Base-by-base conservation (phyloP, 1,140 invertebrate genomes). In the Ceratina calcarata region DNA sequence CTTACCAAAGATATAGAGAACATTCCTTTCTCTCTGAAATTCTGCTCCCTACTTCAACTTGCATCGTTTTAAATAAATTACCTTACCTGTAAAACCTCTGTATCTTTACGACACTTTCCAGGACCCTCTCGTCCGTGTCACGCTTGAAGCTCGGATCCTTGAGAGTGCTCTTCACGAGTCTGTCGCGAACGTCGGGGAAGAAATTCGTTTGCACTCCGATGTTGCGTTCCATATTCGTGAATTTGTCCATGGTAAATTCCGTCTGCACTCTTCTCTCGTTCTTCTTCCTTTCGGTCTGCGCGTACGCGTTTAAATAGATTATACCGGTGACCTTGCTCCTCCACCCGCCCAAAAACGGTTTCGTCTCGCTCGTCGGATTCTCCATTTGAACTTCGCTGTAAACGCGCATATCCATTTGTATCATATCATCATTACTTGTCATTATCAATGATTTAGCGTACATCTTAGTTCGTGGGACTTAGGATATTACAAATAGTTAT, bases 331-430 rank as follows among this genome's bases (percentile, higher is more conserved):
- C 82, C 67, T 92, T 91, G 88, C 95, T 93, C 81, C 90, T 93
- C 90, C 95, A 95, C 62, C 95, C 95, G 32, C 95, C 95, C 16
- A 95, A 89, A 88, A 93, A 95, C 15, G 94, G 94, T 83, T 95
- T 95, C 57, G 53, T 91, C n/a, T 55, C 86, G 32, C 94, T 45
- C 94, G 24, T 88, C 67, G 92, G 88, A 69, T 94, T 93, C 83
- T 94, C 94, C 85, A 95, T 70, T 20, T 32, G 22, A 16, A 20
- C 1, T 55, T 57, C 24, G 24, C 37, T 45, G 37, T 45, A 10
- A 45, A 45, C 7, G 10, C 37, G 10, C 10, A 10, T 0, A 45
- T 45, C 37, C 37, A 45, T 10, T 45, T 45, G 37, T 45, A 45
- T 45, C 37, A 10, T 10, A 10, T 45, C 37, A 45, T 6, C 37